phyloP scores from a whole-genome alignment of 1,140 invertebrate species.

The Trachelipus rathkii region DNA sequence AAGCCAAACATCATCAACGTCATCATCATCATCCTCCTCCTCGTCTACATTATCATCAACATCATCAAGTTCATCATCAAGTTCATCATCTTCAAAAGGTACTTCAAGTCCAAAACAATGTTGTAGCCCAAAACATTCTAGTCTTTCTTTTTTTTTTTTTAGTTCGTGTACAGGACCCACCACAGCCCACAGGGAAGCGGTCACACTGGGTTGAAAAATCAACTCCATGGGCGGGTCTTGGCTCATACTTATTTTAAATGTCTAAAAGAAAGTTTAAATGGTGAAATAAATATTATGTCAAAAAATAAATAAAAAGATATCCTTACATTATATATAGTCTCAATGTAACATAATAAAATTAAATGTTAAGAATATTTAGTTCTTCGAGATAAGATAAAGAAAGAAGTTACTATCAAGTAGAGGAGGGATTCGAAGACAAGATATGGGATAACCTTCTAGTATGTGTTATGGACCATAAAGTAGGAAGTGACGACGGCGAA shows the following conservation, averaged over 20 bases:
- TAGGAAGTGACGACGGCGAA: too few species aligned
- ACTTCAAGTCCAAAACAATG: slow-evolving; percentile 42
- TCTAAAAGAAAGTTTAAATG: slow-evolving; percentile 27
- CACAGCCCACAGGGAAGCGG: too few species aligned
- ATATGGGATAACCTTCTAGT: too few species aligned
- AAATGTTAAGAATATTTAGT: slow-evolving; percentile 40
- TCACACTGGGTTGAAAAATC: too few species aligned
- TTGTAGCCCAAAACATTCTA: slow-evolving; percentile 48
- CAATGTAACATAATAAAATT: too few species aligned
- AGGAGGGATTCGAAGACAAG: too few species aligned
- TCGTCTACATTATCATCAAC: neutral
- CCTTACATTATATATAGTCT: too few species aligned
- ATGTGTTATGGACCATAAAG: too few species aligned
- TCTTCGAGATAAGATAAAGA: slow-evolving; percentile 38
- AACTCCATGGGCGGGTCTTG: too few species aligned
- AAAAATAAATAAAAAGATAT: too few species aligned
- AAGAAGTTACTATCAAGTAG: slow-evolving; percentile 40
- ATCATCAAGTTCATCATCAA: neutral
- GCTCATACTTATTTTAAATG: slow-evolving; percentile 60
- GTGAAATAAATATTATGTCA: too few species aligned
- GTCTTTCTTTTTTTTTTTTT: slow-evolving; percentile 73
- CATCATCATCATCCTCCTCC: slow-evolving; percentile 14
- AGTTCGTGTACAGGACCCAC: too few species aligned
- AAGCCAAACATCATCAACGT: slow-evolving; percentile 18
- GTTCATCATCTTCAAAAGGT: slow-evolving; percentile 30